phyloP scores from a whole-genome alignment of 2,888 invertebrate species.

The Trilocha varians region DNA sequence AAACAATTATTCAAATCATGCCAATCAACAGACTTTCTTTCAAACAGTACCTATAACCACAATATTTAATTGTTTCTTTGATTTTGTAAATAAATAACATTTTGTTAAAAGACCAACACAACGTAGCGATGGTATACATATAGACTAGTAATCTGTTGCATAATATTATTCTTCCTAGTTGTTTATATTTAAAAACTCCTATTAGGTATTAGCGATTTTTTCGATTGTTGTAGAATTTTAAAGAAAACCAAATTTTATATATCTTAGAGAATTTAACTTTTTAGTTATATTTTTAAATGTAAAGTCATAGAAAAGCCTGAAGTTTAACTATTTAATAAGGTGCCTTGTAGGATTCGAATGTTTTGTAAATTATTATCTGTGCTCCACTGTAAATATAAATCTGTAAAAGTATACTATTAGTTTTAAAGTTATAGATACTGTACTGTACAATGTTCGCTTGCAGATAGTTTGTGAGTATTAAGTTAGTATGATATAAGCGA shows the following conservation, averaged over 20 bases:
- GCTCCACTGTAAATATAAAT: constrained; percentile 66
- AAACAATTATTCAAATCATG: constrained; percentile 69
- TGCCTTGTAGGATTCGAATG: constrained; percentile 65
- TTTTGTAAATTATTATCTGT: constrained; percentile 67
- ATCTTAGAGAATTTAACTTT: constrained; percentile 69
- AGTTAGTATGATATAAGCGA: constrained; percentile 49
- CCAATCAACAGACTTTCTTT: constrained; percentile 58
- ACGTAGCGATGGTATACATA: constrained; percentile 24
- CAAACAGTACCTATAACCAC: constrained; percentile 29
- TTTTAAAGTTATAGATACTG: constrained; percentile 37
- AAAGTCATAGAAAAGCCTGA: constrained; percentile 71
- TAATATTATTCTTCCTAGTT: constrained; percentile 70
- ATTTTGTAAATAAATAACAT: constrained; percentile 11
- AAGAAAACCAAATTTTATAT: constrained; percentile 73
- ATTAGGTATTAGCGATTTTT: constrained; percentile 65
- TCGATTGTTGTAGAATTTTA: constrained; percentile 69
- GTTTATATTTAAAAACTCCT: constrained; percentile 69
- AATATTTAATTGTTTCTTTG: constrained; percentile 33
- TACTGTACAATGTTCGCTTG: constrained; percentile 58
- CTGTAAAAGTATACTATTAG: constrained; percentile 69
- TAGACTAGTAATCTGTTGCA: constrained; percentile 67
- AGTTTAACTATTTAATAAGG: constrained; percentile 68
- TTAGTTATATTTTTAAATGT: constrained; percentile 56
- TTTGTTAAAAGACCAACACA: constrained; percentile 39
- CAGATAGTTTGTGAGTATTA: constrained; percentile 45